Percentiles rank a stretch among this genome's conserved stretches.
phyloP scores from a whole-genome alignment of 2,113 vertebrate species.

The Bufo bufo region DNA sequence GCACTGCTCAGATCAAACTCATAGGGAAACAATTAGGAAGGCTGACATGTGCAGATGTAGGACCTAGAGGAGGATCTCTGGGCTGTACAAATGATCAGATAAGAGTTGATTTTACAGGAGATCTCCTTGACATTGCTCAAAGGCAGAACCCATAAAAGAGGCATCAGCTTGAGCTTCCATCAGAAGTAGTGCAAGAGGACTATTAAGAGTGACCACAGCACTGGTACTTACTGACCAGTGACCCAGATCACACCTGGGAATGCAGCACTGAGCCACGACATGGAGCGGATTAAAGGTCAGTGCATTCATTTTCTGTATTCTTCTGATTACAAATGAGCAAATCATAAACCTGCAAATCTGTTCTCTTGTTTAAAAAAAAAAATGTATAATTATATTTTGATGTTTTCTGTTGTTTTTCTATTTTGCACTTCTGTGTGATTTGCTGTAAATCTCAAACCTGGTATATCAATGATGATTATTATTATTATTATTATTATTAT shows the following conservation, averaged over 20 bases:
- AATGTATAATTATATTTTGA: not conserved
- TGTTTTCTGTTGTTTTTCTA: not conserved
- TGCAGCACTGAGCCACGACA: slow-evolving; percentile 20
- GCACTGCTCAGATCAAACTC: not conserved
- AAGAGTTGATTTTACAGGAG: not conserved
- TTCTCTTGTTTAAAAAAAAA: not conserved
- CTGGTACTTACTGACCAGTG: too few relatives aligned
- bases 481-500: too few relatives aligned
- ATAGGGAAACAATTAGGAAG: slow-evolving; percentile 40
- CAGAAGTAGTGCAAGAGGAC: not conserved
- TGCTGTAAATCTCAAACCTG: not conserved
- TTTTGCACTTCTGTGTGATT: not conserved
- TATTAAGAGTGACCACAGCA: not conserved
- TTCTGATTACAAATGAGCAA: not conserved
- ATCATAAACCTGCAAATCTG: not conserved
- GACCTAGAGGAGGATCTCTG: slow-evolving; percentile 20
- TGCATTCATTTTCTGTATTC: not conserved
- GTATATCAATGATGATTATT: not conserved
- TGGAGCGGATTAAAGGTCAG: slow-evolving; percentile 54
- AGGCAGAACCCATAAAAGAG: not conserved
- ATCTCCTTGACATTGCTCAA: not conserved
- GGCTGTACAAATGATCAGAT: not conserved
- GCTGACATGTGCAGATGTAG: slow-evolving; percentile 32
- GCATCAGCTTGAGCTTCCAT: slow-evolving; percentile 24
- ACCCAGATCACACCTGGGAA: slow-evolving; percentile 37